These are phyloP conservation scores for Gorsachius magnificus DNA, from an alignment of 2,797 vertebrate species.

Conservation along the genomic window DNA sequence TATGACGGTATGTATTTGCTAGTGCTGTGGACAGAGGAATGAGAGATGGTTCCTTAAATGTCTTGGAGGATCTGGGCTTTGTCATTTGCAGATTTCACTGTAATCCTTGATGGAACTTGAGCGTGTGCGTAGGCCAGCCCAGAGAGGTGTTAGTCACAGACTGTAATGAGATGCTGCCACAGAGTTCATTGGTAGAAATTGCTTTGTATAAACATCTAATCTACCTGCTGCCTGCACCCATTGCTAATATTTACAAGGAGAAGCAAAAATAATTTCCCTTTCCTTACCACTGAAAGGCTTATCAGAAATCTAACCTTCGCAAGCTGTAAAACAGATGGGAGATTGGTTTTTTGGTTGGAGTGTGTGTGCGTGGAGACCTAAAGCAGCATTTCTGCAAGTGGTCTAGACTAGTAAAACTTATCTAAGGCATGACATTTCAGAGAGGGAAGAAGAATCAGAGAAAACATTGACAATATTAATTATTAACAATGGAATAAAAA, in stretches of 20 bases:
- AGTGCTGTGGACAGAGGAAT: neutral
- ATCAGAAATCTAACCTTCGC: neutral
- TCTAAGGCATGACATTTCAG: neutral
- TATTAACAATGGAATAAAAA: neutral
- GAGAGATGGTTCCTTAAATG: neutral
- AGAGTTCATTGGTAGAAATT: neutral
- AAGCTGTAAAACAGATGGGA: neutral
- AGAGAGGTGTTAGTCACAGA: neutral
- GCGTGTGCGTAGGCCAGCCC: fast-evolving
- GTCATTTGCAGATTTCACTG: neutral
- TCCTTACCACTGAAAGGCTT: neutral
- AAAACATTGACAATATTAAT: neutral
- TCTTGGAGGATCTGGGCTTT: neutral
- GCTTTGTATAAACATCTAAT: neutral
- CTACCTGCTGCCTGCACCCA: neutral
- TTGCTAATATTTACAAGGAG: neutral
- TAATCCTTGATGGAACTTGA: neutral
- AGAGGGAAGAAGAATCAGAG: neutral
- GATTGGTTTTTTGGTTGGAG: neutral
- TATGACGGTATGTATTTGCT: neutral
- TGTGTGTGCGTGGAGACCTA: neutral
- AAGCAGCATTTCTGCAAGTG: neutral
- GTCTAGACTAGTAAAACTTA: neutral
- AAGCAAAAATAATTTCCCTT: neutral
- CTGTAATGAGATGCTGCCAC: neutral